phyloP scores from a whole-genome alignment of 2,888 invertebrate genomes.

The Dinocampus coccinellae region DNA sequence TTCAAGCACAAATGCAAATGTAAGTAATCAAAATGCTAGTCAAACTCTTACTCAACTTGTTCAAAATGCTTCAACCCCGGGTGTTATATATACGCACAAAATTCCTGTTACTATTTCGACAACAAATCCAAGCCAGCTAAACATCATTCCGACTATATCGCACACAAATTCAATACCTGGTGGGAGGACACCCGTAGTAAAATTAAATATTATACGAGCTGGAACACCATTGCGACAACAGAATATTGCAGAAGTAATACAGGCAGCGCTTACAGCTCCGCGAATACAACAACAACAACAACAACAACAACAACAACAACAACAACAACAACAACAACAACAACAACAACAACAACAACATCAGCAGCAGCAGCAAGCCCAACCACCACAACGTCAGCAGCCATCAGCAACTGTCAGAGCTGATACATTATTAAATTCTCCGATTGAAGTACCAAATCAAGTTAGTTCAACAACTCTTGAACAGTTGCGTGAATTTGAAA shows the following conservation, averaged over 20 bases:
- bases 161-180: slow-evolving; percentile 59
- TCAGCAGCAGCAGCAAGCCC: slow-evolving; percentile 74
- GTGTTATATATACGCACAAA: slow-evolving; percentile 81
- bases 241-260: slow-evolving; percentile 58
- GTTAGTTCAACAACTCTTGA: slow-evolving; percentile 83
- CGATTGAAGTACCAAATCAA: slow-evolving; percentile 62
- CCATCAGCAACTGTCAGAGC: slow-evolving; percentile 64
- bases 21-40: slow-evolving; percentile 50
- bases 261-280: slow-evolving; percentile 59
- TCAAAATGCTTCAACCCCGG: slow-evolving; percentile 71
- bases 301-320: slow-evolving; percentile 67
- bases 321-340: slow-evolving; percentile 75
- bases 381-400: slow-evolving; percentile 71
- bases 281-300: slow-evolving; percentile 56
- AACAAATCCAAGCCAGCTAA: slow-evolving; percentile 63
- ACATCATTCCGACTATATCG: slow-evolving; percentile 63
- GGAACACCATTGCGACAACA: slow-evolving; percentile 56
- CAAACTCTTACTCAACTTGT: slow-evolving; percentile 64
- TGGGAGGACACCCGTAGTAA: slow-evolving; percentile 65
- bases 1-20: slow-evolving; percentile 49
- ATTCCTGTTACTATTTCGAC: slow-evolving; percentile 74
- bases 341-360: slow-evolving; percentile 60
- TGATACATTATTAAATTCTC: slow-evolving; percentile 54
- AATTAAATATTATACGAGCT: slow-evolving; percentile 63
- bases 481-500: slow-evolving; percentile 84